A percentile compares a stretch with the other conserved stretches of the same genome.
These are phyloP conservation scores for Chlorodrepanis virens DNA, from an alignment of 2,113 vertebrate species.

Conservation along the genomic window DNA sequence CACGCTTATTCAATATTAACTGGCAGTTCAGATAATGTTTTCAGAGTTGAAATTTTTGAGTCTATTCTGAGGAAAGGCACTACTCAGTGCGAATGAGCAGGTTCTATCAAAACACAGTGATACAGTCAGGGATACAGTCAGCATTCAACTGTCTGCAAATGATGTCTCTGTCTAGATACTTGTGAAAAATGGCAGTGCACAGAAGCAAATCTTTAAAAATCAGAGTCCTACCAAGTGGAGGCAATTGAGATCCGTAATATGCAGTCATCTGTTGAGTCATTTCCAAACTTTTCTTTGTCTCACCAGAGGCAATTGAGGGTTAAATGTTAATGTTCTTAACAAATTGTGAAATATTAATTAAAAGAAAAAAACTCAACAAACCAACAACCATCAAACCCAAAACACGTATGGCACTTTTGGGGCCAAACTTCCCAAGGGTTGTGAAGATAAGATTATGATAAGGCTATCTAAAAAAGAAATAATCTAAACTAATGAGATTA, in stretches of 20 bases:
- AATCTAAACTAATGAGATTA: constrained; percentile 21
- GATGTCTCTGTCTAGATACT: neutral
- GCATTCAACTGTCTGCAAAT: neutral
- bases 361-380: neutral
- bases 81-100: neutral
- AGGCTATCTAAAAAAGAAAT: neutral
- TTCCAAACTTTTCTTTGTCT: neutral
- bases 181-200: neutral
- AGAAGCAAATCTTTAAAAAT: neutral
- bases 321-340: neutral
- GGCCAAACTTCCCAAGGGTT: neutral
- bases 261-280: neutral
- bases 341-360: neutral
- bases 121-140: neutral
- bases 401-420: neutral
- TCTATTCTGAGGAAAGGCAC: neutral
- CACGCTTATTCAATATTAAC: neutral
- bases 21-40: neutral
- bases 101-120: neutral
- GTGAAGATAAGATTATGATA: neutral
- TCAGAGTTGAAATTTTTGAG: neutral
- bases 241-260: neutral
- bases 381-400: neutral
- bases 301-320: neutral
- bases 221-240: neutral